Evolutionary conservation across 2,113 vertebrate species (phyloP).

Genomic region (Gavialis gangeticus): DNA sequence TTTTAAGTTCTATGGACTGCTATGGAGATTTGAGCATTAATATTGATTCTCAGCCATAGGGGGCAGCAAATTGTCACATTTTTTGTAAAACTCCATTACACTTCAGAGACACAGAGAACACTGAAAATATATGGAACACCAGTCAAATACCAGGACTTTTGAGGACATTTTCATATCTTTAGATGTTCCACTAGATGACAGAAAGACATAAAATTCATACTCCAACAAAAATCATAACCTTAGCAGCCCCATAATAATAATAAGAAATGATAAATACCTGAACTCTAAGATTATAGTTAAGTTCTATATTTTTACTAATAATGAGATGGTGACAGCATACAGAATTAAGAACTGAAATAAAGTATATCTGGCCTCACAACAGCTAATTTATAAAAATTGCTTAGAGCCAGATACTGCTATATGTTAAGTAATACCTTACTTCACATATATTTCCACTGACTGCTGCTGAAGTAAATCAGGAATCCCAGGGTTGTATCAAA

Average conservation of each 20-base stretch:
- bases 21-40: not conserved
- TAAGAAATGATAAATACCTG: not conserved
- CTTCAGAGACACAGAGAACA: not conserved
- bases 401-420: not conserved
- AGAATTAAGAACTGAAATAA: not conserved
- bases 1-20: not conserved
- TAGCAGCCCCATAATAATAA: not conserved
- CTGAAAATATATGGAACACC: not conserved
- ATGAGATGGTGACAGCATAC: not conserved
- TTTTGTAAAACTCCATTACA: not conserved
- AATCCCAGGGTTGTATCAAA: not conserved
- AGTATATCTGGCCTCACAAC: not conserved
- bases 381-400: not conserved
- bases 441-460: not conserved
- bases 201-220: not conserved
- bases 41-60: slow-evolving; percentile 52
- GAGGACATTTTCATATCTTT: not conserved
- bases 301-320: slow-evolving; percentile 5
- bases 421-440: not conserved
- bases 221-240: not conserved
- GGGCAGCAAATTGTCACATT: slow-evolving; percentile 67
- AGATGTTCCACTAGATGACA: not conserved
- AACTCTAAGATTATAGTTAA: slow-evolving; percentile 34
- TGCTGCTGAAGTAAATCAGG: slow-evolving; percentile 34
- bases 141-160: not conserved